These are phyloP conservation scores for Rhombomys opimus DNA, from an alignment of 2,113 vertebrate species.

Conservation along the genomic window DNA sequence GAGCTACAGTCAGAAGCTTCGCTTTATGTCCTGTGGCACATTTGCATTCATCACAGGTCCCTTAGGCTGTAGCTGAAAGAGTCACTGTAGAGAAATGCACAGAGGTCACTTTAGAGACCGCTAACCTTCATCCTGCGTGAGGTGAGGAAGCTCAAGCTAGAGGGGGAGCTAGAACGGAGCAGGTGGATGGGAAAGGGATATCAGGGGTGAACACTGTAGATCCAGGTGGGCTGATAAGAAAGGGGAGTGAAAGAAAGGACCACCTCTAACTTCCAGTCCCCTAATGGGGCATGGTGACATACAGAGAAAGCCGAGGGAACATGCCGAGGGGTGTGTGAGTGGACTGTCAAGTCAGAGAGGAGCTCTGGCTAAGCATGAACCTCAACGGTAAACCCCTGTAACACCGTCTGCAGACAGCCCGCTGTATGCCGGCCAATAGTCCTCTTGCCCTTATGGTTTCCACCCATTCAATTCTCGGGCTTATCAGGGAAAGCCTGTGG, in stretches of 20 bases:
- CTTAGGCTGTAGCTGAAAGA: background rate
- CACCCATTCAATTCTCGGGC: background rate
- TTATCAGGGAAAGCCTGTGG: background rate
- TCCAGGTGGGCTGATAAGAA: background rate
- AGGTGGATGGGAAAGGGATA: background rate
- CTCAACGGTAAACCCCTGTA: background rate
- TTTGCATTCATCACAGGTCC: background rate
- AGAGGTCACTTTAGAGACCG: background rate
- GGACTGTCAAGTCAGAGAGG: background rate
- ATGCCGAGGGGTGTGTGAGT: background rate
- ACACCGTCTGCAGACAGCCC: background rate
- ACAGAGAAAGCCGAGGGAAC: background rate
- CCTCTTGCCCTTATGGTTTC: background rate
- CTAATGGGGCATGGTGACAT: background rate
- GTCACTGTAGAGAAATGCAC: background rate
- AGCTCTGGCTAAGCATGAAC: background rate
- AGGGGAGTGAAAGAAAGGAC: background rate
- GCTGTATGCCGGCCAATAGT: background rate
- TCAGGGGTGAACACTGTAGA: background rate
- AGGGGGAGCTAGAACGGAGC: rapidly evolving
- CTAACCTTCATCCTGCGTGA: background rate
- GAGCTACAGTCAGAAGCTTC: background rate
- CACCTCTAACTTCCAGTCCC: background rate
- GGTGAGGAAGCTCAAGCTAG: rapidly evolving
- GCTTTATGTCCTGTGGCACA: background rate